Evolutionary conservation across 2,113 vertebrate genomes (phyloP).

Genomic region (Tonatia bakeri): DNA sequence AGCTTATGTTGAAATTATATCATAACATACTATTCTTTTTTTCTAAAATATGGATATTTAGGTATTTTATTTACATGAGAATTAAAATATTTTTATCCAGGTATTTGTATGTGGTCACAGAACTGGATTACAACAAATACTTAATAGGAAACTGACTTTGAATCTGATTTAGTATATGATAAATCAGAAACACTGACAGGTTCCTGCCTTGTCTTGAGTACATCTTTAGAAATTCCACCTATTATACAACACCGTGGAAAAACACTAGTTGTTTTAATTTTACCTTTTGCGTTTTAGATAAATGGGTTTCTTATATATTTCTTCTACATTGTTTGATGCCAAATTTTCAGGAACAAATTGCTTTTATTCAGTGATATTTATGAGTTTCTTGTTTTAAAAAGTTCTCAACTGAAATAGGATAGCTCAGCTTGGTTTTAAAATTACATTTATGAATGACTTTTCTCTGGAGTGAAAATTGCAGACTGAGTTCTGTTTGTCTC

Average conservation of each 20-base stretch:
- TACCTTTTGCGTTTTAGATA: not conserved
- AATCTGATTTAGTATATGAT: not conserved
- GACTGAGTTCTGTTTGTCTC: not conserved
- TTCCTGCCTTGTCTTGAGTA: not conserved
- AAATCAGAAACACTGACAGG: not conserved
- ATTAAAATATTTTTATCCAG: not conserved
- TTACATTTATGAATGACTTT: not conserved
- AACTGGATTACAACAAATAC: not conserved
- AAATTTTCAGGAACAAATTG: not conserved
- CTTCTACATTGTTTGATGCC: constrained; percentile 12
- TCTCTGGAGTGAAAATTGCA: constrained; percentile 11
- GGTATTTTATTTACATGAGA: not conserved
- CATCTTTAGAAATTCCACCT: constrained; percentile 10
- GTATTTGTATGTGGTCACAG: not conserved
- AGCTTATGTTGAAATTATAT: not conserved
- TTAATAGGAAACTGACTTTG: constrained; percentile 7
- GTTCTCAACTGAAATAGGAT: constrained; percentile 16
- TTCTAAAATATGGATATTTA: not conserved
- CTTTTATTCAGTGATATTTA: constrained; percentile 17
- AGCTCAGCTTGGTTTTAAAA: constrained; percentile 12
- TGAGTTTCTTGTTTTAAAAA: not conserved
- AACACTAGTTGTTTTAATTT: constrained; percentile 32
- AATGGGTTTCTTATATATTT: not conserved
- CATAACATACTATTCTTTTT: not conserved
- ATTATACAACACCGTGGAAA: not conserved